A percentile compares a stretch with the other conserved stretches of the same genome.
phyloP scores from a whole-genome alignment of 1,140 invertebrate genomes.

The Heliothis virescens region DNA sequence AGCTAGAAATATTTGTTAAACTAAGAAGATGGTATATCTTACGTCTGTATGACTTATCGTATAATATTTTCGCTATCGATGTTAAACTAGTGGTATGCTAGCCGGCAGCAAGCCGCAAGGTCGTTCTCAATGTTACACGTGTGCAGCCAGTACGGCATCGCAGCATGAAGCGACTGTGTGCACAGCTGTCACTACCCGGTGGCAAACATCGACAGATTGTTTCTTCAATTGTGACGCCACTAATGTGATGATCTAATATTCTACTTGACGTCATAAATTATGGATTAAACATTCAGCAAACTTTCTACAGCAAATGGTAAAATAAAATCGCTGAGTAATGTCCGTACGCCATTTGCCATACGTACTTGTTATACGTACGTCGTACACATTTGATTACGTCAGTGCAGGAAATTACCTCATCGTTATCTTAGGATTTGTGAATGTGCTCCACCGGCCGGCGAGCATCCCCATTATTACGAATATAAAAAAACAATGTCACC shows the following conservation, averaged over 20 bases:
- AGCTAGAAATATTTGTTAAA: no score
- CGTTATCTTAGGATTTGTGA: background rate
- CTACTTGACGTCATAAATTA: constrained; percentile 20
- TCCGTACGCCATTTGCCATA: constrained; percentile 5
- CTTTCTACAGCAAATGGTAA: no score
- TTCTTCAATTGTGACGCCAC: constrained; percentile 6
- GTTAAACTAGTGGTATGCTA: constrained; percentile 37
- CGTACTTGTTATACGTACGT: background rate
- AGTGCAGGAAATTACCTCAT: constrained; percentile 24
- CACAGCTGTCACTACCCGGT: constrained; percentile 56
- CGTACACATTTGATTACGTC: constrained; percentile 21
- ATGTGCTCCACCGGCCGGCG: constrained; percentile 14
- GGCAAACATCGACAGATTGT: constrained; percentile 45
- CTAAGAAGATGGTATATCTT: no score
- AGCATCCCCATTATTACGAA: constrained; percentile 51
- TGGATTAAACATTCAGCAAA: background rate
- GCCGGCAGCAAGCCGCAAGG: constrained; percentile 76
- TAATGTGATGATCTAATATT: constrained; percentile 8
- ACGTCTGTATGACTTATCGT: background rate
- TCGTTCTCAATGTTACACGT: constrained; percentile 78
- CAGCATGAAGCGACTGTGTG: constrained; percentile 48
- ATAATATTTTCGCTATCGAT: constrained; percentile 52
- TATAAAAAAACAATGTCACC: constrained; percentile 56
- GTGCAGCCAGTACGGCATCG: constrained; percentile 47
- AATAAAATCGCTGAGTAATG: constrained; percentile 17